Evolutionary conservation across 2,888 invertebrate species (phyloP).

Genomic region (Eupithecia tripunctaria): DNA sequence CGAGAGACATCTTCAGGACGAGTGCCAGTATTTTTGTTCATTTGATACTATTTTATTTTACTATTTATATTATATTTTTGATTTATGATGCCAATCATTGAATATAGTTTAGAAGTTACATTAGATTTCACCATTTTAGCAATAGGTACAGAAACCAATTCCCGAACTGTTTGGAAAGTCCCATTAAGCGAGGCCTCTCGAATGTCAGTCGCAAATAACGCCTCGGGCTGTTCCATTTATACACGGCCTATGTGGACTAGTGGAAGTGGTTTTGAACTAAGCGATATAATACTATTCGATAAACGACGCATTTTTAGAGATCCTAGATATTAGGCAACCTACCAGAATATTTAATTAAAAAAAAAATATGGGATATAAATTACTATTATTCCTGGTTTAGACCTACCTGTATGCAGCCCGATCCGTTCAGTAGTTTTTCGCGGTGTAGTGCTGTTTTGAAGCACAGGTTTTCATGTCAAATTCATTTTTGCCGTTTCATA

Average conservation of each 20-base stretch:
- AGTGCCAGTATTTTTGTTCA: too few species aligned
- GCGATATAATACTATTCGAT: not conserved
- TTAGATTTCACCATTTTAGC: not conserved
- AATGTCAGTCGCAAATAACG: conserved; percentile 11
- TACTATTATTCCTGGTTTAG: too few species aligned
- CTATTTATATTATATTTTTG: too few species aligned
- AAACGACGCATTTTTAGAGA: not conserved
- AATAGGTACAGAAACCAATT: conserved; percentile 4
- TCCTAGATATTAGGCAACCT: not conserved
- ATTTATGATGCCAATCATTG: not conserved
- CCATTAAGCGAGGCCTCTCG: conserved; percentile 3
- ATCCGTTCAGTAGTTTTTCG: too few species aligned
- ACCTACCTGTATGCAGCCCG: too few species aligned
- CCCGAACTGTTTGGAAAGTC: conserved; percentile 1
- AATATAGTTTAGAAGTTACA: not conserved
- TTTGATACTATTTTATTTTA: too few species aligned
- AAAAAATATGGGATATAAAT: too few species aligned
- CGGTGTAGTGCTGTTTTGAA: too few species aligned
- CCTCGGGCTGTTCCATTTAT: conserved; percentile 3
- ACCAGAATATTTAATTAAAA: too few species aligned
- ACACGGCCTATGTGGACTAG: not conserved
- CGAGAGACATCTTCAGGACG: too few species aligned
- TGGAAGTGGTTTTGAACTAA: not conserved
- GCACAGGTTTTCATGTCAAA: too few species aligned
- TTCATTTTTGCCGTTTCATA: too few species aligned